phyloP scores from a whole-genome alignment of 2,113 vertebrate genomes.

The Chaenocephalus aceratus region DNA sequence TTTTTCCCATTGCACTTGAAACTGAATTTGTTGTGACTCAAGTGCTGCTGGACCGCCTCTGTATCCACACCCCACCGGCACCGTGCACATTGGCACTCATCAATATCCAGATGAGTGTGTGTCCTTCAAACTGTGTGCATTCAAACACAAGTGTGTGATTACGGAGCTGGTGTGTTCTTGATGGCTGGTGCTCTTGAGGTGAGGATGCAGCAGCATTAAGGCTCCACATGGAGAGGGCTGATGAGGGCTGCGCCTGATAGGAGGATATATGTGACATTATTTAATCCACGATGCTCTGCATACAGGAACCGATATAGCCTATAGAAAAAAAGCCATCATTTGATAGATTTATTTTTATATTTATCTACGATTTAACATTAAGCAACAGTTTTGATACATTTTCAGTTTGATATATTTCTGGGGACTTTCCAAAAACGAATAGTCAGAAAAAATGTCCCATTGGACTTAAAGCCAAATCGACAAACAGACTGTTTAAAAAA shows the following conservation, averaged over 20 bases:
- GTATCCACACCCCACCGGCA: conserved; percentile 3
- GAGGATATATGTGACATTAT: conserved; percentile 3
- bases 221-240: conserved; percentile 17
- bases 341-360: too few species aligned
- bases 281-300: neutral
- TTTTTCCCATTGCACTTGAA: conserved; percentile 52
- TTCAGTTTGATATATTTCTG: too few species aligned
- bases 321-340: neutral
- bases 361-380: too few species aligned
- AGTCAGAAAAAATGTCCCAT: too few species aligned
- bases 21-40: conserved; percentile 52
- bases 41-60: conserved; percentile 48
- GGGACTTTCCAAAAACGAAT: too few species aligned
- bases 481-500: too few species aligned
- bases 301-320: too few species aligned
- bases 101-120: conserved; percentile 5
- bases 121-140: neutral
- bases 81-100: conserved; percentile 21
- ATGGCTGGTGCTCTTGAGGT: conserved; percentile 26
- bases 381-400: too few species aligned
- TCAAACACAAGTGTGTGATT: neutral
- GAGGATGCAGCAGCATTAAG: conserved; percentile 6
- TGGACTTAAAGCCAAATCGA: too few species aligned
- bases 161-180: neutral
- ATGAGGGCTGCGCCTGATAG: neutral